Conservation (phyloP, 2,888 invertebrate genomes). For the Resseliella maxima region DNA sequence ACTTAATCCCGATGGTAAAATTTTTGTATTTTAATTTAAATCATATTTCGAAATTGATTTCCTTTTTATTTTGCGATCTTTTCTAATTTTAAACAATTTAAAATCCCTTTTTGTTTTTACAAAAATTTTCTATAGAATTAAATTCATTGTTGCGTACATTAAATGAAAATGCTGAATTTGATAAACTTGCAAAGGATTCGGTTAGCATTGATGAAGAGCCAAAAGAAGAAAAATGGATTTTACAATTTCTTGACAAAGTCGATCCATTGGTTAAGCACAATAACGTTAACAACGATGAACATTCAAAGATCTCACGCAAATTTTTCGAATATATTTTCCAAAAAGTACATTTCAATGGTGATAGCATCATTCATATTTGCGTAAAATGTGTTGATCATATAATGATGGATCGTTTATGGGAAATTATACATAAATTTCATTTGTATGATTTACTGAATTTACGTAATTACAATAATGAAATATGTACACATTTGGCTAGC, state of each 20-base stretch:
- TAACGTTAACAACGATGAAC: not conserved
- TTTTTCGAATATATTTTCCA: conserved; percentile 9
- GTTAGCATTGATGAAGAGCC: not conserved
- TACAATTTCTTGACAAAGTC: not conserved
- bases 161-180: not conserved
- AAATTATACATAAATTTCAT: conserved; percentile 63
- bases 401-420: conserved; percentile 62
- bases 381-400: conserved; percentile 61
- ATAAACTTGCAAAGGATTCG: conserved; percentile 3
- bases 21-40: not conserved
- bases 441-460: conserved; percentile 66
- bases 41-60: not conserved
- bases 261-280: not conserved
- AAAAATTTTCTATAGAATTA: not conserved
- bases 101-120: not conserved
- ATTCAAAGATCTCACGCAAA: not conserved
- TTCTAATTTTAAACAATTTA: not conserved
- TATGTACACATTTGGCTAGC: conserved; percentile 70
- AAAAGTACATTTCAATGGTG: not conserved
- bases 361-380: conserved; percentile 63
- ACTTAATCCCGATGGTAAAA: not conserved
- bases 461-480: conserved; percentile 68
- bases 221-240: conserved; percentile 10
- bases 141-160: not conserved
- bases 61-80: not conserved